Conservation (phyloP, 2,797 vertebrate genomes). For the Thunnus albacares region DNA sequence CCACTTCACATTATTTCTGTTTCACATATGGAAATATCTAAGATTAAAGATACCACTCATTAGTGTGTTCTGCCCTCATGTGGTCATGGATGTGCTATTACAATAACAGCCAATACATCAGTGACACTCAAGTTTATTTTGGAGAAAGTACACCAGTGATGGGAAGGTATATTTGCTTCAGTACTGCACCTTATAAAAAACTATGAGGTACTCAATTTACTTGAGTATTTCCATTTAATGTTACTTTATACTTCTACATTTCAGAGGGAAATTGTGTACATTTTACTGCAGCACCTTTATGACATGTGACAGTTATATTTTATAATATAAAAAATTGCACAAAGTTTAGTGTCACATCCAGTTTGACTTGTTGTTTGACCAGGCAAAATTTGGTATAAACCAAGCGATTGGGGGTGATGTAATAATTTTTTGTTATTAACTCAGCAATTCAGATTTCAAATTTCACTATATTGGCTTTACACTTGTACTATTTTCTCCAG, state of each 20-base stretch:
- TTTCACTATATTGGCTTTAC: no score
- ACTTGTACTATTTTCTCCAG: no score
- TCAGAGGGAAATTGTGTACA: background rate
- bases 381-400: no score
- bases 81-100: slow-evolving; percentile 16
- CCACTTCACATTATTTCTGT: background rate
- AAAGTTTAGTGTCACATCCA: no score
- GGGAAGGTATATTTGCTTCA: background rate
- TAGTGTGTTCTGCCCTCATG: slow-evolving; percentile 27
- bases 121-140: background rate
- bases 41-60: background rate
- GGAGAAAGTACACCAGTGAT: background rate
- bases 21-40: background rate
- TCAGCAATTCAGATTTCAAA: no score
- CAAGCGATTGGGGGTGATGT: no score
- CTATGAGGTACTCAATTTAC: background rate
- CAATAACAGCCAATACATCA: background rate
- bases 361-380: no score
- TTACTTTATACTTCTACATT: background rate
- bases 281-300: background rate
- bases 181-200: background rate
- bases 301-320: background rate
- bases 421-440: no score
- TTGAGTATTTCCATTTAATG: background rate
- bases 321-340: background rate